These are phyloP conservation scores for Acanthoscelides obtectus DNA, from an alignment of 2,888 invertebrate species.

Conservation along the genomic window DNA sequence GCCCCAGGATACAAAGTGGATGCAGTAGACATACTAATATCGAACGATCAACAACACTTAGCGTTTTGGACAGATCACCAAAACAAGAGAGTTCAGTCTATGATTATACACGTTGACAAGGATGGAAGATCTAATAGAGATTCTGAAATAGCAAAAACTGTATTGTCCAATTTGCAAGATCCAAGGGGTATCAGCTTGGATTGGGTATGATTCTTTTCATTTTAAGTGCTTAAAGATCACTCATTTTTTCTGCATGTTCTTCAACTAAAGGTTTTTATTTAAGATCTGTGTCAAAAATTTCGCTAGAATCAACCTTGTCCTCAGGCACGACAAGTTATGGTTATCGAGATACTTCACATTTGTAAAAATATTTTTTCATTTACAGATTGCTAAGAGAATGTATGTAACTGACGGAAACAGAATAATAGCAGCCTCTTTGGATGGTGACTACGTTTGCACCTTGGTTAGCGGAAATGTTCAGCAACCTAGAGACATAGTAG, in stretches of 20 bases:
- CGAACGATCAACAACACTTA: slow-evolving; percentile 29
- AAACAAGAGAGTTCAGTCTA: slow-evolving; percentile 46
- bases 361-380: background rate
- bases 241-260: too few species aligned
- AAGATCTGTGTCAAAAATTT: too few species aligned
- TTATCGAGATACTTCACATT: background rate
- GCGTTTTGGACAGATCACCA: slow-evolving; percentile 51
- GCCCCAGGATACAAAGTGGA: slow-evolving; percentile 52
- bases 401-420: slow-evolving; percentile 62
- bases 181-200: slow-evolving; percentile 75
- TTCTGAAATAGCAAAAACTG: slow-evolving; percentile 33
- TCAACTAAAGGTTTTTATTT: too few species aligned
- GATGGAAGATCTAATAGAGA: slow-evolving; percentile 30
- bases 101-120: slow-evolving; percentile 35
- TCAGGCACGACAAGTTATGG: too few species aligned
- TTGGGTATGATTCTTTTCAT: slow-evolving; percentile 47
- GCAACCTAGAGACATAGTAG: slow-evolving; percentile 64
- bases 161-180: slow-evolving; percentile 53
- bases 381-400: slow-evolving; percentile 51
- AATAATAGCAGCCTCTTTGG: slow-evolving; percentile 52
- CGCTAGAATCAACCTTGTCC: too few species aligned
- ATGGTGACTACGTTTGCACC: slow-evolving; percentile 55
- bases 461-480: slow-evolving; percentile 51
- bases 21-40: slow-evolving; percentile 51
- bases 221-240: too few species aligned